Evolutionary conservation across 2,797 vertebrate genomes (phyloP).

Genomic region (Dendrocincla fuliginosa): DNA sequence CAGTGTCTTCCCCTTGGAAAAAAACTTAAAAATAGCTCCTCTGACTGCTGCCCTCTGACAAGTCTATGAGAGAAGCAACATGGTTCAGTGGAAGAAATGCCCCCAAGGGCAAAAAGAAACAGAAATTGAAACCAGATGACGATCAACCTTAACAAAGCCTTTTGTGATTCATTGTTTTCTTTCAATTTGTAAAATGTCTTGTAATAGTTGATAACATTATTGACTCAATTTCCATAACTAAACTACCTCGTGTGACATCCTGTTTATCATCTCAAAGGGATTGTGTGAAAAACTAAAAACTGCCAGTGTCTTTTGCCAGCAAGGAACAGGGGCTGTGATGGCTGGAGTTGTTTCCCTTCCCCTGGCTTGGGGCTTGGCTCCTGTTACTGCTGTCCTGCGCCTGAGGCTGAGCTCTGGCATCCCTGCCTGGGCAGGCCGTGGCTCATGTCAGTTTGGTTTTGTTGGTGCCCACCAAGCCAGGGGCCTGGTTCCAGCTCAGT

Average conservation of each 20-base stretch:
- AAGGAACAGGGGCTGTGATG: not conserved
- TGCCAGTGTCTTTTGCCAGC: constrained; percentile 49
- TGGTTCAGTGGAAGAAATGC: constrained; percentile 8
- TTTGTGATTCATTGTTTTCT: constrained; percentile 75
- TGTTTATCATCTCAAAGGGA: constrained; percentile 81
- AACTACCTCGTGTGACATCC: constrained; percentile 95
- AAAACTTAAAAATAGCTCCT: not conserved
- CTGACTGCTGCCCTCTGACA: not conserved
- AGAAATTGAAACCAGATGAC: constrained; percentile 58
- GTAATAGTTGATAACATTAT: constrained; percentile 83
- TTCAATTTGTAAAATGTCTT: constrained; percentile 79
- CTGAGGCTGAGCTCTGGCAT: not conserved
- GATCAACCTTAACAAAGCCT: constrained; percentile 69
- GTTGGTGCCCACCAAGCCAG: not conserved
- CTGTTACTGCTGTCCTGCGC: not conserved
- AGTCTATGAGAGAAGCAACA: constrained; percentile 38
- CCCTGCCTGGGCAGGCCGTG: not conserved
- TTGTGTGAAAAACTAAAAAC: constrained; percentile 79
- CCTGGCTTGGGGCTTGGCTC: not conserved
- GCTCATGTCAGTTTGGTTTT: not conserved
- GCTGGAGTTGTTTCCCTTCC: constrained; percentile 44
- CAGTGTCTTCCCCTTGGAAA: not conserved
- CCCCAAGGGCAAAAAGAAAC: constrained; percentile 53
- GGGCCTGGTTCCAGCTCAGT: not conserved
- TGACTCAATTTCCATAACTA: constrained; percentile 87